Evolutionary conservation across 2,888 invertebrate species (phyloP), one percentile per base, ranked within the genome.

Genomic region (Tipula lateralis): DNA sequence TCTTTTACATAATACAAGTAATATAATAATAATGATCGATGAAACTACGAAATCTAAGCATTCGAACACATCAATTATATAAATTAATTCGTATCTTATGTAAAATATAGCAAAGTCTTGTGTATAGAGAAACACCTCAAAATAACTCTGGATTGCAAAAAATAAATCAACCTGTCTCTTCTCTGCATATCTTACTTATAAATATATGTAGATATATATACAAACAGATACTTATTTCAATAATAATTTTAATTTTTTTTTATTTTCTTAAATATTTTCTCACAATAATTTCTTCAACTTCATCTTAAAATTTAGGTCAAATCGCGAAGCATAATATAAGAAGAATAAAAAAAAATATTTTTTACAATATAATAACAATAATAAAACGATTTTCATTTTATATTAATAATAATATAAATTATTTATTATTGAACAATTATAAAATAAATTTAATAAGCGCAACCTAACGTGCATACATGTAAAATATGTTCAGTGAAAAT

Each of bases 321-420:
- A 66, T 66, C 66, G 66, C 66, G 9, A 66, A 66, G 66, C 12
- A 66, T 66, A 24, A 24, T 13, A 66, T 24, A 66, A 66, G 66
- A 66, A 66, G 66, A 66, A 66, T 66, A 24, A 24, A 66, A 66
- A 66, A 24, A 66, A 66, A 66, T 24, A 16, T 44, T 16, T 16
- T 66, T 7, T 66, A 66, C 66, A 44, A 44, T 44, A 66, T 66
- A 66, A 66, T 66, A 66, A 66, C 66, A 66, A 66, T 66, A 66
- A 66, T 66, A 66, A 24, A 24, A 66, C 13, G n/a, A 44, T n/a
- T n/a, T 44, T 24, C 24, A 6, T 50, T 66, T 24, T 66, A n/a
- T 66, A 66, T 24, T 66, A 66, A 66, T 66, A 66, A 66, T 66
- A 66, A 66, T 66, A 66, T 66, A 66, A 66, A 66, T 66, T 66